A percentile compares a stretch with the other conserved stretches of the same genome.
Evolutionary conservation across 2,888 invertebrate genomes (phyloP).

Genomic region (Nysson spinosus): DNA sequence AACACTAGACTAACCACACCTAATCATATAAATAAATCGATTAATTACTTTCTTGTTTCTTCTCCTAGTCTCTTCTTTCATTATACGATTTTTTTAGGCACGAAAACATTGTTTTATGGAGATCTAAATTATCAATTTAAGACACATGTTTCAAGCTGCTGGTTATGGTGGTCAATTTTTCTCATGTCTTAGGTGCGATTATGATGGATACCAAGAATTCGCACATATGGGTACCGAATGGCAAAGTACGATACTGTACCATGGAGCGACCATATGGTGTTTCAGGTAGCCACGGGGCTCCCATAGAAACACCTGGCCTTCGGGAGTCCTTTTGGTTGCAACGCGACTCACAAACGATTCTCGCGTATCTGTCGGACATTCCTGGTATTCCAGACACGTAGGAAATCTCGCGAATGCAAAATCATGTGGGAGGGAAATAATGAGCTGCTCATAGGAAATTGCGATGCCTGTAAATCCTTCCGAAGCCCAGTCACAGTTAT

Average conservation of each 20-base stretch:
- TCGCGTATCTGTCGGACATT: constrained; percentile 1
- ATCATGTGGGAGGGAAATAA: constrained; percentile 59
- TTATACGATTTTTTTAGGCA: too few relatives aligned
- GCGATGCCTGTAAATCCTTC: constrained; percentile 61
- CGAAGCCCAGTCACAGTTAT: constrained; percentile 56
- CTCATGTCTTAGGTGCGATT: too few relatives aligned
- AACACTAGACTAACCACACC: too few relatives aligned
- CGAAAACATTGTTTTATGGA: too few relatives aligned
- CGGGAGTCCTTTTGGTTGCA: constrained; percentile 23
- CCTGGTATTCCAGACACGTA: constrained; percentile 52
- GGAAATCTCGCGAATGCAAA: constrained; percentile 42
- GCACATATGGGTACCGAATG: background rate
- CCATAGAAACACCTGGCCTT: constrained; percentile 55
- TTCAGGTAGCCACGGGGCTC: constrained; percentile 26
- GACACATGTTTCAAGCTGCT: too few relatives aligned
- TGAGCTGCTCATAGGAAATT: constrained; percentile 61
- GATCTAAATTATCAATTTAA: too few relatives aligned
- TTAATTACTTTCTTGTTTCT: too few relatives aligned
- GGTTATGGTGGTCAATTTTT: too few relatives aligned
- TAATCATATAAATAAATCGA: too few relatives aligned
- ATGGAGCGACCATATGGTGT: constrained; percentile 47
- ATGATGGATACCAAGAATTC: background rate
- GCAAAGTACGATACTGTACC: constrained; percentile 33
- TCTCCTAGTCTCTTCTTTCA: too few relatives aligned
- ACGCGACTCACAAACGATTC: constrained; percentile 14